Evolutionary conservation across 2,888 invertebrate species (phyloP), one percentile per base, ranked within the genome.

Genomic region (Electrophaes corylata): DNA sequence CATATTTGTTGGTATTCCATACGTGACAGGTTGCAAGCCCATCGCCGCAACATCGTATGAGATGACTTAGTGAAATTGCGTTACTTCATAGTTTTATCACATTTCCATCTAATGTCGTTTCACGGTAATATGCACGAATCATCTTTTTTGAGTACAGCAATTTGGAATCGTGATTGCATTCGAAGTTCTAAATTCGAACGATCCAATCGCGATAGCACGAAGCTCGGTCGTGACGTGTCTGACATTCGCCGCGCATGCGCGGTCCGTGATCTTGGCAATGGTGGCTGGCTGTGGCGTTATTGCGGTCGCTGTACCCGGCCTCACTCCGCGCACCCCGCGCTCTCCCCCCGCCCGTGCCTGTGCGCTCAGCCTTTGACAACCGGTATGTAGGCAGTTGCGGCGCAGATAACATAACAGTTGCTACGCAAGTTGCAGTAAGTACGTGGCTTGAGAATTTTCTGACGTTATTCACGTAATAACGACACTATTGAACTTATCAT

Each of bases 261-360:
- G 81, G 89, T 83, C 93, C 93, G 89, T 93, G 93, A 93, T 93
- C 93, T 93, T 93, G 93, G 92, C 93, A 92, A 90, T 92, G 82
- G 86, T 92, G 82, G 86, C 81, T 82, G 85, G 55, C 71, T 78
- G 77, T 75, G 78, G 80, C 76, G 79, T 78, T 86, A 88, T 89
- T 86, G 90, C 90, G 89, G 90, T 89, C 89, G 90, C 84, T 89
- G 90, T 90, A 91, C 91, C 81, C 89, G 73, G 69, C 68, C 64
- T 67, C 67, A 58, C 59, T 55, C 60, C 65, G 67, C 72, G 46
- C 69, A 52, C 63, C 56, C 65, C 58, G 41, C 56, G 16, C 56
- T 65, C 6, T 48, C 61, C 70, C 67, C 78, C 67, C 70, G 47
- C 57, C 65, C 52, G 64, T 65, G 65, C 64, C 69, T 67, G 66